These are phyloP conservation scores for Notechis scutatus DNA, from an alignment of 2,113 vertebrate species.

Conservation along the genomic window DNA sequence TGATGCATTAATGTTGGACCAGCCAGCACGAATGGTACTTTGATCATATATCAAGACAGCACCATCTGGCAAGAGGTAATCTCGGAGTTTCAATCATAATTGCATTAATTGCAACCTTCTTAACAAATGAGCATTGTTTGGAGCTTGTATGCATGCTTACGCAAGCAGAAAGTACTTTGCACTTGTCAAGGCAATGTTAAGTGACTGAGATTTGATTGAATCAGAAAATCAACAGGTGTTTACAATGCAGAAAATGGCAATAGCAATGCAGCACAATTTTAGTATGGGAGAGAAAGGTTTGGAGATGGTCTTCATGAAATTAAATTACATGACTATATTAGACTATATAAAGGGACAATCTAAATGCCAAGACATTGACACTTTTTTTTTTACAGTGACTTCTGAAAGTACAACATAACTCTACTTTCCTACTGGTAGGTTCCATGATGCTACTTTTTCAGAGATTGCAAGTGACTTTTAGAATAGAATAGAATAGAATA, in stretches of 20 bases:
- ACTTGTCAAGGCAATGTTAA: neutral
- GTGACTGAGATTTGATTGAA: neutral
- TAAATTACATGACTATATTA: neutral
- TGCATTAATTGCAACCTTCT: slow-evolving; percentile 28
- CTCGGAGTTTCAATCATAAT: slow-evolving; percentile 4
- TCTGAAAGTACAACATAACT: neutral
- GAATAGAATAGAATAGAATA: neutral
- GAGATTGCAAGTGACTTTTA: neutral
- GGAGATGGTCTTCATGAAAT: neutral
- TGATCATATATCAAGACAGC: slow-evolving; percentile 37
- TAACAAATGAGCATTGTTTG: neutral
- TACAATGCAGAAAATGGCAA: neutral
- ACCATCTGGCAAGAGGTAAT: slow-evolving; percentile 24
- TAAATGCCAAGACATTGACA: neutral
- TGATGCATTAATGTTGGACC: slow-evolving; percentile 14
- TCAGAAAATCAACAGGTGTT: neutral
- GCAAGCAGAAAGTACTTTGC: slow-evolving; percentile 2
- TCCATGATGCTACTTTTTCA: neutral
- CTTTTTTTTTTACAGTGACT: neutral
- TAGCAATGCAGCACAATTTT: neutral
- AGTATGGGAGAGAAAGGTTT: neutral
- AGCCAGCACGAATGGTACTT: slow-evolving; percentile 36
- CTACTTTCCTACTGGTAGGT: neutral
- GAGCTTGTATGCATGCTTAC: slow-evolving; percentile 3
- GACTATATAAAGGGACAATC: neutral